Percentiles rank a stretch among this genome's conserved stretches.
Evolutionary conservation across 2,888 invertebrate genomes (phyloP).

Genomic region (Agriopis marginaria): DNA sequence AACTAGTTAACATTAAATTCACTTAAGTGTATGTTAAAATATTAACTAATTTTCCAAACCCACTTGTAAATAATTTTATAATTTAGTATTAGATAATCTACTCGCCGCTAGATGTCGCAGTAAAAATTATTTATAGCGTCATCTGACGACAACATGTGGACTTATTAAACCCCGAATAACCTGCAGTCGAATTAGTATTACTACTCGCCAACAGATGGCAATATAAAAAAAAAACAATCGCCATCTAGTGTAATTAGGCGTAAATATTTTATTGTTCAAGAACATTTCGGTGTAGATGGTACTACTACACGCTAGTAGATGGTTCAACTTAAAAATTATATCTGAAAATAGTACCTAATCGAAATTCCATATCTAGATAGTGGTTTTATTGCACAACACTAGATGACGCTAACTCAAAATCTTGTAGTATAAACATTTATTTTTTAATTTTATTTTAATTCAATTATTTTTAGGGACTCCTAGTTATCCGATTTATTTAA

Average conservation of each 20-base stretch:
- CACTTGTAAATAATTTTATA: no score
- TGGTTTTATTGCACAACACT: background rate
- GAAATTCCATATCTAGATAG: background rate
- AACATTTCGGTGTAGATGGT: no score
- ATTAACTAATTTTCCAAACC: no score
- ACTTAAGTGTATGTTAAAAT: no score
- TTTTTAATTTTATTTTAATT: no score
- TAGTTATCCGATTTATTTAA: no score
- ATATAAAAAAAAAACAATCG: constrained; percentile 17
- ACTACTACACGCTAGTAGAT: no score
- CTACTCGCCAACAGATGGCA: constrained; percentile 47
- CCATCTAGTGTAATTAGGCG: constrained; percentile 30
- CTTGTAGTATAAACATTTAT: background rate
- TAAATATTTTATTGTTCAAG: constrained; percentile 2
- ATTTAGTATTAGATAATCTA: constrained; percentile 18
- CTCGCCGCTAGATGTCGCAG: constrained; percentile 32
- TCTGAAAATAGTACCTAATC: no score
- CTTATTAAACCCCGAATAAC: background rate
- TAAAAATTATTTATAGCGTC: constrained; percentile 5
- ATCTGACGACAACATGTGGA: constrained; percentile 1
- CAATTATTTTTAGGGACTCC: no score
- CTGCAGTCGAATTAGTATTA: background rate
- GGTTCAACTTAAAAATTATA: background rate
- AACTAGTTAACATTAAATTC: no score
- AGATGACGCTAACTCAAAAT: background rate